Evolutionary conservation across 2,888 invertebrate genomes (phyloP).

Genomic region (Drosophila colorata): DNA sequence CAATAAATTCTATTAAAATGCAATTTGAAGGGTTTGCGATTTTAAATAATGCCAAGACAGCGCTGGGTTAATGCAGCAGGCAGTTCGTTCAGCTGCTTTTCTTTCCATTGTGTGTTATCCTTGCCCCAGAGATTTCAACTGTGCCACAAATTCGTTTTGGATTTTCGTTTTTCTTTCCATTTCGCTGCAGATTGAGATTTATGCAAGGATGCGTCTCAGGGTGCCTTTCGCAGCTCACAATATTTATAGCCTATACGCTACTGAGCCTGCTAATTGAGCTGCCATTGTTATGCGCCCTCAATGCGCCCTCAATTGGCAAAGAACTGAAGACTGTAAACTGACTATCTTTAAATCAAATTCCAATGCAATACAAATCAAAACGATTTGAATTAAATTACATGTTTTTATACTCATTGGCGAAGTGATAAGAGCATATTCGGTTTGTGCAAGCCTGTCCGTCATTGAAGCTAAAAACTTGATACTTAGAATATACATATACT

Average conservation of each 20-base stretch:
- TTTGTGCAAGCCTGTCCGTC: no score
- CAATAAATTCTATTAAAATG: conserved; percentile 81
- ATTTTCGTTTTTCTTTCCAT: conserved; percentile 19
- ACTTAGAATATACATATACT: no score
- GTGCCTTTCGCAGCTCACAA: conserved; percentile 11
- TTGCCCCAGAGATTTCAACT: conserved; percentile 24
- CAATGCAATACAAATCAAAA: conserved; percentile 8
- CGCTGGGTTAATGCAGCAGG: conserved; percentile 49
- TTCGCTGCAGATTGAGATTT: conserved; percentile 50
- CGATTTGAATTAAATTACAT: conserved; percentile 6
- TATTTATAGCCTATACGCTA: conserved; percentile 47
- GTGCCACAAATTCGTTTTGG: conserved; percentile 37
- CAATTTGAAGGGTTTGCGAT: conserved; percentile 78
- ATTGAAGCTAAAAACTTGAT: no score
- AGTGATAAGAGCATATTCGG: no score
- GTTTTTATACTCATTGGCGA: background rate
- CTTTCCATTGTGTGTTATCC: conserved; percentile 23
- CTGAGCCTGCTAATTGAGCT: conserved; percentile 37
- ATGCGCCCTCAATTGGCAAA: conserved; percentile 9
- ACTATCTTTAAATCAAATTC: conserved; percentile 11
- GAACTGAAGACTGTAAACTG: conserved; percentile 1
- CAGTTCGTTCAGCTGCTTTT: conserved; percentile 28
- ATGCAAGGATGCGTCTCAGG: conserved; percentile 29
- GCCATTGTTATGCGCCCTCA: no score
- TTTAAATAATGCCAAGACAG: conserved; percentile 74